A percentile compares a stretch with the other conserved stretches of the same genome.
Evolutionary conservation across 1,140 invertebrate species (phyloP).

Genomic region (Drosophila rufa): DNA sequence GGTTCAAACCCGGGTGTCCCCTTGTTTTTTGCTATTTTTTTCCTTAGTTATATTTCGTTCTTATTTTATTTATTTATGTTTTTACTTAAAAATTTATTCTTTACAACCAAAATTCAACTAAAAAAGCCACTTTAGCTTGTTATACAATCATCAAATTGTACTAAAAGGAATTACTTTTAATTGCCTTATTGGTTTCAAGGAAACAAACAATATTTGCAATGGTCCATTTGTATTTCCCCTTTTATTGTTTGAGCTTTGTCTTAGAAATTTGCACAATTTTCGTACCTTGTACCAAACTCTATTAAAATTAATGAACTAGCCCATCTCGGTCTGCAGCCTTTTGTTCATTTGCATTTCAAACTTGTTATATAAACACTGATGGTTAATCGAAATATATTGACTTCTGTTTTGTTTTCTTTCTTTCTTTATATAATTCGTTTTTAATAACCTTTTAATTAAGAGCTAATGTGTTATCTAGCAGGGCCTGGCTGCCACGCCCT

Average conservation of each 20-base stretch:
- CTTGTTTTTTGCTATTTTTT: conserved; percentile 84
- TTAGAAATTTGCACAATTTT: not conserved
- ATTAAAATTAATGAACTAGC: conserved; percentile 5
- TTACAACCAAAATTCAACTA: not conserved
- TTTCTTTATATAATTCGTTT: conserved; percentile 16
- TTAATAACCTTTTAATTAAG: conserved; percentile 14
- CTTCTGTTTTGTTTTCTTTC: conserved; percentile 17
- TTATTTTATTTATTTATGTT: conserved; percentile 1
- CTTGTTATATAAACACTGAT: conserved; percentile 5
- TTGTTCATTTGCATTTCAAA: conserved; percentile 10
- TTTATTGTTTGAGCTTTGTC: too few relatives aligned
- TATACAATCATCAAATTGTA: not conserved
- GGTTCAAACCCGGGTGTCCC: conserved; percentile 98
- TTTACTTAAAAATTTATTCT: not conserved
- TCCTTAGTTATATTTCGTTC: conserved; percentile 2
- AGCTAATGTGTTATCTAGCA: conserved; percentile 7
- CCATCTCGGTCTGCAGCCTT: conserved; percentile 2
- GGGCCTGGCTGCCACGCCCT: conserved; percentile 20
- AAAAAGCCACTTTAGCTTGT: not conserved
- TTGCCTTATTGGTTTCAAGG: not conserved
- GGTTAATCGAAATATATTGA: conserved; percentile 12
- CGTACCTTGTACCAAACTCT: conserved; percentile 1
- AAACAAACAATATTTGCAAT: too few relatives aligned
- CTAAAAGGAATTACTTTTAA: not conserved
- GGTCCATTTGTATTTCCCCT: not conserved